Evolutionary conservation across 2,797 vertebrate species (phyloP).

Genomic region (Spinus olivaceus): DNA sequence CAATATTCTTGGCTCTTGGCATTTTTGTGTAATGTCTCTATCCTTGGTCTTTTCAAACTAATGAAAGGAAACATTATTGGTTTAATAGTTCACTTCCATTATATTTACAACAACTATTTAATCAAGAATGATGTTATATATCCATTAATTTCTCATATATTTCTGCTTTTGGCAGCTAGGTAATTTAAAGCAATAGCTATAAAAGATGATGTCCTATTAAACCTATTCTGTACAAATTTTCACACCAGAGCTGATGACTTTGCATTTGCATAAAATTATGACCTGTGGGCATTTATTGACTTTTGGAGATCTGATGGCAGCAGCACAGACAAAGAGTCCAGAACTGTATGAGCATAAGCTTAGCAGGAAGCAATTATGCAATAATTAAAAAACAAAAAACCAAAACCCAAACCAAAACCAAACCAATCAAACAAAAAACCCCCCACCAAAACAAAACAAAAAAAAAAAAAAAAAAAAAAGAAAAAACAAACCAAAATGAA

Average conservation of each 20-base stretch:
- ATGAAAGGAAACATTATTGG: not conserved
- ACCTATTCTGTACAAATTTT: not conserved
- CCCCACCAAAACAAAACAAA: not conserved
- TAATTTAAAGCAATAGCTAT: not conserved
- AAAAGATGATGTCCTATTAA: not conserved
- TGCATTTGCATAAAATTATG: not conserved
- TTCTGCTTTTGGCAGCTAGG: not conserved
- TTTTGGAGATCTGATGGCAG: not conserved
- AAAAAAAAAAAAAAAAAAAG: too few relatives aligned
- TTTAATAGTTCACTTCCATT: not conserved
- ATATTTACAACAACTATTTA: not conserved
- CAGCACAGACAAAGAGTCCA: not conserved
- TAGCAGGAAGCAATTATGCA: accelerated
- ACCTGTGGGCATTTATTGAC: not conserved
- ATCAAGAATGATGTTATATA: not conserved
- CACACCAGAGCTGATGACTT: not conserved
- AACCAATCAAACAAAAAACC: not conserved
- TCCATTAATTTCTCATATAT: not conserved
- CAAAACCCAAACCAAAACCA: not conserved
- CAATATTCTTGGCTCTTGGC: not conserved
- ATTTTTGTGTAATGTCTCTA: not conserved
- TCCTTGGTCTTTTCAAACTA: not conserved
- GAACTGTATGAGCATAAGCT: not conserved
- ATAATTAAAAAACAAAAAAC: not conserved
- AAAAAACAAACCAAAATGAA: not conserved